phyloP scores from a whole-genome alignment of 2,888 invertebrate genomes.

The Lysandra coridon region DNA sequence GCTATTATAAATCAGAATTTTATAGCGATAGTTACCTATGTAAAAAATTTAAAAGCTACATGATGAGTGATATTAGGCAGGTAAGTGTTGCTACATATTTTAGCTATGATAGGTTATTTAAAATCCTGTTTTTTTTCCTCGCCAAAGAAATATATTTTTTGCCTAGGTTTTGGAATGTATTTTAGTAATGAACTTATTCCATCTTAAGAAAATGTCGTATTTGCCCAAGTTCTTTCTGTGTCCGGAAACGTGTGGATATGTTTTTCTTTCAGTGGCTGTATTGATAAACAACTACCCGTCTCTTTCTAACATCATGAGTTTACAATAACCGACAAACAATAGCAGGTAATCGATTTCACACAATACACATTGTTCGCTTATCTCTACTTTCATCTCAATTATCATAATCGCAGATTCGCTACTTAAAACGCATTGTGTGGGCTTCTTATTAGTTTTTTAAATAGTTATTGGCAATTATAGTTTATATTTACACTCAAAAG shows the following conservation, averaged over 20 bases:
- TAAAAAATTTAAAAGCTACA: not conserved
- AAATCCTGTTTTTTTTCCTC: no score
- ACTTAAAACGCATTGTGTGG: not conserved
- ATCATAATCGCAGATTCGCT: conserved; percentile 10
- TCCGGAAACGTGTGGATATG: no score
- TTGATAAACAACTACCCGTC: not conserved
- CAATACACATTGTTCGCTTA: conserved; percentile 19
- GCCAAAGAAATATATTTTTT: no score
- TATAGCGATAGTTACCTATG: not conserved
- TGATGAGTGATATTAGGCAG: not conserved
- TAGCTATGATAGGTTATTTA: no score
- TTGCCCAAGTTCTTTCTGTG: not conserved
- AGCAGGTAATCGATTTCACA: not conserved
- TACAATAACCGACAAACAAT: not conserved
- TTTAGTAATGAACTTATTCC: no score
- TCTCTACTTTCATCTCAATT: conserved; percentile 6
- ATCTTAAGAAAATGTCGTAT: not conserved
- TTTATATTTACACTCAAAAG: not conserved
- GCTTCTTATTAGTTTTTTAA: not conserved
- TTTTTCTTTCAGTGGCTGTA: not conserved
- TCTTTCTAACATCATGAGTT: not conserved
- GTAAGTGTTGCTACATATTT: no score
- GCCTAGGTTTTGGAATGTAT: no score
- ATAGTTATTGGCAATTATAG: not conserved
- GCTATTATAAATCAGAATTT: not conserved